Conservation (phyloP, 2,113 vertebrate species). For the Propithecus coquereli region DNA sequence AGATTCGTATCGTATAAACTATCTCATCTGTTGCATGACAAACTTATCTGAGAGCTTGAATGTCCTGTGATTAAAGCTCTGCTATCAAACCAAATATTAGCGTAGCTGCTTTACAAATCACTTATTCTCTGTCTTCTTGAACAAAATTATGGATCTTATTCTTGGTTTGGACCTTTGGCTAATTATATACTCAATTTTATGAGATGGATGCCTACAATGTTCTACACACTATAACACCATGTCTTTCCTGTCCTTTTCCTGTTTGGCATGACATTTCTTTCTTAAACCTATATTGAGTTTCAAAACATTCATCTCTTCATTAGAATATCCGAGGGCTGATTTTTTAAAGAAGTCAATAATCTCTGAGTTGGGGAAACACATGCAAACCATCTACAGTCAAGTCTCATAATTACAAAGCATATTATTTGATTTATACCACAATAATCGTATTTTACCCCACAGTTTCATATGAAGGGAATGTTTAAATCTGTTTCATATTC, state of each 20-base stretch:
- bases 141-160: neutral
- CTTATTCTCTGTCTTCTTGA: neutral
- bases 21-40: neutral
- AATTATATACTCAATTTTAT: neutral
- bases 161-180: neutral
- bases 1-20: neutral
- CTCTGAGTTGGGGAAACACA: neutral
- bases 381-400: neutral
- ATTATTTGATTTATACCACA: slow-evolving; percentile 48
- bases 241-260: neutral
- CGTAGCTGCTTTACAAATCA: neutral
- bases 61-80: neutral
- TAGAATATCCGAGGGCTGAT: neutral
- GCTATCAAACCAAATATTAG: neutral
- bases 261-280: neutral
- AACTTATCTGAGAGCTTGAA: neutral
- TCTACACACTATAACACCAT: neutral
- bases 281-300: neutral
- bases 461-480: slow-evolving; percentile 6
- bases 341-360: neutral
- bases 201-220: neutral
- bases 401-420: neutral
- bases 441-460: neutral
- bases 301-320: neutral
- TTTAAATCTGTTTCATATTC: slow-evolving; percentile 19